Evolutionary conservation across 2,888 invertebrate species (phyloP), one percentile per base, ranked within the genome.

Genomic region (Eristalis pertinax): DNA sequence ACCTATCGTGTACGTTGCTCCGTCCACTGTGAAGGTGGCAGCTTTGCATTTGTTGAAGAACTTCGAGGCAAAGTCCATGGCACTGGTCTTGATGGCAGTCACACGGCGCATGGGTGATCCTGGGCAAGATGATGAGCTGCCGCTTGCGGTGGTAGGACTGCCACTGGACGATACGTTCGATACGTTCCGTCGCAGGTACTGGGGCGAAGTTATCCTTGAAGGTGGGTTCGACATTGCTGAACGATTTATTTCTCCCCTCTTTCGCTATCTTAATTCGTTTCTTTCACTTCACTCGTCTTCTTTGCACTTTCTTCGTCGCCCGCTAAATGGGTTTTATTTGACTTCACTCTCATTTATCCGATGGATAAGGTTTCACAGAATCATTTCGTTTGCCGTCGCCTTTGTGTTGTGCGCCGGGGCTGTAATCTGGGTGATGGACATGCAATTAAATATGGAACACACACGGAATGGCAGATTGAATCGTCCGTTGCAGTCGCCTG

Each of bases 1-100:
- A 97, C 97, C 97, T 94, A 97, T 97, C 89, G 97, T 97, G 91
- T 97, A 97, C 89, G 96, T 96, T 89, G 96, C 97, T 92, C 97
- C 97, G 94, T 97, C 97, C 93, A 97, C 95, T 90, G 97, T 96
- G 93, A 97, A 97, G 86, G 97, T 97, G 73, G 97, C 97, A 93
- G 97, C 97, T 94, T 97, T 97, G 94, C 97, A 97, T 93, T 97
- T 97, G 94, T 96, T 96, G 93, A 96, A 95, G 87, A 96, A 92
- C 91, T 95, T 95, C 56, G 92, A 91, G 7, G 92, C 93, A 82
- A 93, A 92, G 77, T 91, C 92, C 89, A 93, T 89, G 11, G 92
- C 92, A 7, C 92, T 92, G 68, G 91, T 92, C 86, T 91, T 92
- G 79, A 92, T 89, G 64, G 93, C 91, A 74, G 92, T 92, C 26